Evolutionary conservation across 1,140 invertebrate species (phyloP).

Genomic region (Cyclargus thomasi): DNA sequence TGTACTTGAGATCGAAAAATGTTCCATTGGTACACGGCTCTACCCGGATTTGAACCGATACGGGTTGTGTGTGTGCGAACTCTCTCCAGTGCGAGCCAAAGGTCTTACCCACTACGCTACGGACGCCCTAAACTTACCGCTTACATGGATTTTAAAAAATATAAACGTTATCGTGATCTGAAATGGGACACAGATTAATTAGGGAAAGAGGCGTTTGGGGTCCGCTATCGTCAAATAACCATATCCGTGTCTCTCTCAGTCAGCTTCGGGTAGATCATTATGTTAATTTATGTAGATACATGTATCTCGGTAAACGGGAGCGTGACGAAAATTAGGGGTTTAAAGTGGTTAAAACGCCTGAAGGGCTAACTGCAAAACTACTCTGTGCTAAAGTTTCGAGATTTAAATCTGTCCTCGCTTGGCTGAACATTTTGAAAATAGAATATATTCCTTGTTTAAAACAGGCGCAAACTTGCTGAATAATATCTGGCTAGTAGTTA

Average conservation of each 20-base stretch:
- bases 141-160: not conserved
- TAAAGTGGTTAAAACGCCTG: not conserved
- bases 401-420: not conserved
- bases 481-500: not conserved
- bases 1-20: too few species aligned
- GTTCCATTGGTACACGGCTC: too few species aligned
- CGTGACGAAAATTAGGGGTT: not conserved
- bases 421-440: not conserved
- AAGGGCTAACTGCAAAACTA: not conserved
- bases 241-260: not conserved
- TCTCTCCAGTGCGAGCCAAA: too few species aligned
- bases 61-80: too few species aligned
- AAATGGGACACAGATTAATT: not conserved
- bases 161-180: not conserved
- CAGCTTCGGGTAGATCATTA: not conserved
- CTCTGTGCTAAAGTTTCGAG: not conserved
- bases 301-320: not conserved
- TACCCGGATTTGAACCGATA: too few species aligned
- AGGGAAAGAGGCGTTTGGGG: not conserved
- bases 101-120: too few species aligned
- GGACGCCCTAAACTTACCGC: too few species aligned
- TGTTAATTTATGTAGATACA: not conserved
- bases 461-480: not conserved
- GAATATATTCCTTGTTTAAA: not conserved
- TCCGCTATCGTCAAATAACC: not conserved